phyloP scores from a whole-genome alignment of 2,888 invertebrate genomes.

The Tanytarsus gracilentus region DNA sequence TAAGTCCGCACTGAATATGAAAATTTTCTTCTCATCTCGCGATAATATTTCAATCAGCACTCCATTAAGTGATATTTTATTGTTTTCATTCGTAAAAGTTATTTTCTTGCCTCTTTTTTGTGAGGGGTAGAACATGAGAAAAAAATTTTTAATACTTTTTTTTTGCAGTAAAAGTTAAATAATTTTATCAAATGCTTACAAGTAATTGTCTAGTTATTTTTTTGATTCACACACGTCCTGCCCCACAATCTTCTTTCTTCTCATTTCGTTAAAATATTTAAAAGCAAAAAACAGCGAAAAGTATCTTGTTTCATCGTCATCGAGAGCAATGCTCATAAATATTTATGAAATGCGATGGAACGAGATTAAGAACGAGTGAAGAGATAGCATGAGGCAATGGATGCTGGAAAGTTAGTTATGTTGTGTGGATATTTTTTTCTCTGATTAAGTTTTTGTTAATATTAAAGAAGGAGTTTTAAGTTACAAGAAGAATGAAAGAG shows the following conservation, averaged over 20 bases:
- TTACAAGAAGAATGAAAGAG: neutral
- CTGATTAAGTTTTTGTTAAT: neutral
- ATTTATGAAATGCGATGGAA: slow-evolving; percentile 1
- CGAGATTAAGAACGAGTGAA: neutral
- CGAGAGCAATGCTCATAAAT: neutral
- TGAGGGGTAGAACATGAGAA: no score
- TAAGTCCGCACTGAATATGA: neutral
- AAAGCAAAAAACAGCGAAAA: no score
- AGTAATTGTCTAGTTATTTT: no score
- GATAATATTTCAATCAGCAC: slow-evolving; percentile 17
- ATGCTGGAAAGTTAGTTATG: neutral
- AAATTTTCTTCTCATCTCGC: neutral
- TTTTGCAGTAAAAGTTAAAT: no score
- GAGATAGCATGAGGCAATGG: neutral
- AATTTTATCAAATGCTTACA: no score
- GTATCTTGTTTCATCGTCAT: slow-evolving; percentile 2
- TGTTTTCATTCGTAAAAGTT: no score
- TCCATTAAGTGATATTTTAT: slow-evolving; percentile 6
- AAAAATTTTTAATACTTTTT: no score
- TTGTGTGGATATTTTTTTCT: neutral
- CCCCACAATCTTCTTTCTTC: no score
- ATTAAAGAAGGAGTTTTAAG: neutral
- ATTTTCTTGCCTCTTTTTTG: no score
- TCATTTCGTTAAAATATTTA: no score
- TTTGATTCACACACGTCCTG: no score